Evolutionary conservation across 2,113 vertebrate genomes (phyloP).

Genomic region (Damaliscus lunatus): DNA sequence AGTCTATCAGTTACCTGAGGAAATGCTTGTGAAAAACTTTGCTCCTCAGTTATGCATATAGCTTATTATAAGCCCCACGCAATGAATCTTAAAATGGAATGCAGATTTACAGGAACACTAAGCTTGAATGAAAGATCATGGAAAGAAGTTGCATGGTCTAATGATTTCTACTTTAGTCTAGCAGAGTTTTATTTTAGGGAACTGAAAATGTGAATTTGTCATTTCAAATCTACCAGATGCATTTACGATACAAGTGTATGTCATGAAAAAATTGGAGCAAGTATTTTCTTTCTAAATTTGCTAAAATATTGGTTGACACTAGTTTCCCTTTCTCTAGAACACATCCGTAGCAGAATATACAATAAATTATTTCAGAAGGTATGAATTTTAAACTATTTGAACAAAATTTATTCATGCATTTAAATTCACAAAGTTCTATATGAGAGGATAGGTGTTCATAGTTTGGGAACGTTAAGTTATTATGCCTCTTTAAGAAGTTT

Average conservation of each 20-base stretch:
- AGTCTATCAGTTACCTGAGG: background rate
- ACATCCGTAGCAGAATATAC: background rate
- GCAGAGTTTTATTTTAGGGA: background rate
- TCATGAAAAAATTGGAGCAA: background rate
- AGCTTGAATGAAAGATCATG: slow-evolving; percentile 16
- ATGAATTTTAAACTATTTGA: background rate
- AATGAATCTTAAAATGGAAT: background rate
- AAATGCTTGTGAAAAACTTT: background rate
- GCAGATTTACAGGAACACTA: background rate
- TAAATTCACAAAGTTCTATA: background rate
- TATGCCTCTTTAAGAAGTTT: background rate
- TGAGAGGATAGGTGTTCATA: background rate
- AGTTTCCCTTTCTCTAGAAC: background rate
- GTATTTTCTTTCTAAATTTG: slow-evolving; percentile 35
- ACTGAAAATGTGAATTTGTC: background rate
- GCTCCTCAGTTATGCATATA: background rate
- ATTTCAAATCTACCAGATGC: slow-evolving; percentile 12
- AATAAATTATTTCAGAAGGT: background rate
- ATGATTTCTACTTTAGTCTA: slow-evolving; percentile 10
- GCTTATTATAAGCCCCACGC: background rate
- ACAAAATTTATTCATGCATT: background rate
- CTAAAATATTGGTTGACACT: background rate
- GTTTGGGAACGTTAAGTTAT: background rate
- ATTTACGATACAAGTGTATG: background rate
- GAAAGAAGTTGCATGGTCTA: background rate